Conservation (phyloP, 1,140 invertebrate genomes). For the Brevipalpus yothersi region DNA sequence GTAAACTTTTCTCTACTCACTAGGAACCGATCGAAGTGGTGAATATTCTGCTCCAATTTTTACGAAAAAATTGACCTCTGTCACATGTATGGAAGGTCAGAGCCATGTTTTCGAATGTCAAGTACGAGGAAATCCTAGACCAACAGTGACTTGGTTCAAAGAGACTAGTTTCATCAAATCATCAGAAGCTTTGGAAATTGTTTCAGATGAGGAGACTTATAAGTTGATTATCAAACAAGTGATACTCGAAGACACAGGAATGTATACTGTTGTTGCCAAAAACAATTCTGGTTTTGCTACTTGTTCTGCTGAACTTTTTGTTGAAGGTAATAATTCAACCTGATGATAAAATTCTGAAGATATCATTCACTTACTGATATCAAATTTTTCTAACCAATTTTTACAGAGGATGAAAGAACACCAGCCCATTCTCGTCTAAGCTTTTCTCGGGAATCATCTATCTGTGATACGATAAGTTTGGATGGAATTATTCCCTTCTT, state of each 20-base stretch:
- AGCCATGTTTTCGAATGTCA: constrained; percentile 61
- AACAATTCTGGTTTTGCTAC: constrained; percentile 79
- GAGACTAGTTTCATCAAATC: constrained; percentile 74
- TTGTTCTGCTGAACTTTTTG: constrained; percentile 61
- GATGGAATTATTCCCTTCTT: constrained; percentile 84
- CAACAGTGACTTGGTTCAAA: constrained; percentile 81
- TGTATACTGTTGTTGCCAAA: constrained; percentile 85
- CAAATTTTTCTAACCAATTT: constrained; percentile 30
- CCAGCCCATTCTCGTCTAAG: constrained; percentile 45
- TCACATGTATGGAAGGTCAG: constrained; percentile 44
- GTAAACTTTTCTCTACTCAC: constrained; percentile 13
- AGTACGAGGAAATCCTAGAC: constrained; percentile 61
- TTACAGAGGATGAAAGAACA: constrained; percentile 65
- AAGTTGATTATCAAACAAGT: constrained; percentile 82
- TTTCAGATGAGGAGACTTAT: constrained; percentile 71
- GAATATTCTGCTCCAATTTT: constrained; percentile 54
- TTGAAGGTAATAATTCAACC: constrained; percentile 17
- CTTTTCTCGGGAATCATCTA: constrained; percentile 59
- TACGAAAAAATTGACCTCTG: constrained; percentile 34
- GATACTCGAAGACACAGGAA: constrained; percentile 86
- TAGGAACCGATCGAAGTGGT: constrained; percentile 49
- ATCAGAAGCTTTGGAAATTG: constrained; percentile 35
- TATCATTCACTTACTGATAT: not conserved
- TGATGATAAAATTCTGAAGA: not conserved
- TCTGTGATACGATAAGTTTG: constrained; percentile 45